Evolutionary conservation across 2,797 vertebrate species (phyloP).

Genomic region (Labeo calbasu): DNA sequence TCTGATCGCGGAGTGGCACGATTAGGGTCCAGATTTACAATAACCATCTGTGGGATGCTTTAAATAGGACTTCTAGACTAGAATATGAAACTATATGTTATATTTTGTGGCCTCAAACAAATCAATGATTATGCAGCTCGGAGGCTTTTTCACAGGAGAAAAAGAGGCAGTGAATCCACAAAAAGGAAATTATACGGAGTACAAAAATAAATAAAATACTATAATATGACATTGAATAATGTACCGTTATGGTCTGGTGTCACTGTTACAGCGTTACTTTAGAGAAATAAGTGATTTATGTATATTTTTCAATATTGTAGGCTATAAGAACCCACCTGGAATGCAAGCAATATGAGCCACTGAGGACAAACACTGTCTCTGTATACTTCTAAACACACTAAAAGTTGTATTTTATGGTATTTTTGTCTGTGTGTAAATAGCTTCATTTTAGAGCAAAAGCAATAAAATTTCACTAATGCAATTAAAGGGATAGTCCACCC

Average conservation of each 20-base stretch:
- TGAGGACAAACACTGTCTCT: background rate
- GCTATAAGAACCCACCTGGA: background rate
- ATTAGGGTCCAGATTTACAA: conserved; percentile 1
- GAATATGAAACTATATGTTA: background rate
- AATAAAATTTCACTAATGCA: background rate
- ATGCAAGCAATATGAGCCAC: background rate
- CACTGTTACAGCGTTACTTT: background rate
- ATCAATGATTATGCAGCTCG: background rate
- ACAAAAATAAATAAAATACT: background rate
- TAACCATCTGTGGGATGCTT: conserved; percentile 2
- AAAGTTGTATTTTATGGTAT: background rate
- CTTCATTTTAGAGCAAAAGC: background rate
- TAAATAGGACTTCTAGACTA: conserved; percentile 1
- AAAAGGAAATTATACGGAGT: background rate
- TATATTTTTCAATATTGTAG: background rate
- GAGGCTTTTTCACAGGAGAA: background rate
- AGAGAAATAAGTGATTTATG: background rate
- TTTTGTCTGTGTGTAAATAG: background rate
- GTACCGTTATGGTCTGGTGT: background rate
- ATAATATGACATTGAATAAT: conserved; percentile 16
- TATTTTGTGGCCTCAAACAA: background rate
- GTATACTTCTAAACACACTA: background rate
- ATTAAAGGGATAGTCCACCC: background rate
- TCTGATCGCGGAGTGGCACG: background rate
- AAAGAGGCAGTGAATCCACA: background rate